Conservation (phyloP, 2,888 invertebrate genomes). For the Caenorhabditis auriculariae region DNA sequence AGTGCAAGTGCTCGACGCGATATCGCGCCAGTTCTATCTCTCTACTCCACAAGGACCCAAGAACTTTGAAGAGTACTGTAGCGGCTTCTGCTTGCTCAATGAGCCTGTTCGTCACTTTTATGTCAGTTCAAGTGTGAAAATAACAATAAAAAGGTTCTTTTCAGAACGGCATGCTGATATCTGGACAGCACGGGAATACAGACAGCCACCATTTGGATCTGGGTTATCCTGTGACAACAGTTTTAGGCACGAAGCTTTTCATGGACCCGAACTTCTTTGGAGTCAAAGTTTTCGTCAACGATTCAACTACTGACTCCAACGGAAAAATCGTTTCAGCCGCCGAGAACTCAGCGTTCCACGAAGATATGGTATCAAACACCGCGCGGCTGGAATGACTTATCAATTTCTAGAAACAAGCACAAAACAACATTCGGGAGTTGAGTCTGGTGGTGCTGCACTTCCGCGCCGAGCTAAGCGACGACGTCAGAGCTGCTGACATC, state of each 20-base stretch:
- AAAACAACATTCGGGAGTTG: conserved; percentile 55
- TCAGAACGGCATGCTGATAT: conserved; percentile 54
- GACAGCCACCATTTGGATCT: conserved; percentile 38
- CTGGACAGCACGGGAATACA: conserved; percentile 43
- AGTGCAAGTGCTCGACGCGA: conserved; percentile 52
- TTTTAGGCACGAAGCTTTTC: conserved; percentile 56
- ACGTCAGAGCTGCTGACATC: conserved; percentile 28
- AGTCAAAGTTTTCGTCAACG: conserved; percentile 45
- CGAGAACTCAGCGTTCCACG: background rate
- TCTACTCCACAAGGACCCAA: conserved; percentile 28
- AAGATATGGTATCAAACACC: background rate
- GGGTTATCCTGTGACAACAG: conserved; percentile 60
- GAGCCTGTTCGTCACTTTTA: conserved; percentile 61
- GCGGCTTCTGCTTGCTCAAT: conserved; percentile 59
- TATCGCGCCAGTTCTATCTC: conserved; percentile 47
- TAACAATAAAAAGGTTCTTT: conserved; percentile 4
- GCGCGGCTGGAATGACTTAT: background rate
- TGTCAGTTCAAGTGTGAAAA: conserved; percentile 27
- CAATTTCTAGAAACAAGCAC: conserved; percentile 48
- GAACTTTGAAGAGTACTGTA: conserved; percentile 54
- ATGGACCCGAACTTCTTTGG: conserved; percentile 63
- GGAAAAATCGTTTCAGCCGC: background rate
- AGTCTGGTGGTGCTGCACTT: conserved; percentile 55
- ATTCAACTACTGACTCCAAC: background rate
- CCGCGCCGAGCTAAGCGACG: conserved; percentile 44